phyloP scores from a whole-genome alignment of 2,113 vertebrate species.

The Syngnathoides biaculeatus region DNA sequence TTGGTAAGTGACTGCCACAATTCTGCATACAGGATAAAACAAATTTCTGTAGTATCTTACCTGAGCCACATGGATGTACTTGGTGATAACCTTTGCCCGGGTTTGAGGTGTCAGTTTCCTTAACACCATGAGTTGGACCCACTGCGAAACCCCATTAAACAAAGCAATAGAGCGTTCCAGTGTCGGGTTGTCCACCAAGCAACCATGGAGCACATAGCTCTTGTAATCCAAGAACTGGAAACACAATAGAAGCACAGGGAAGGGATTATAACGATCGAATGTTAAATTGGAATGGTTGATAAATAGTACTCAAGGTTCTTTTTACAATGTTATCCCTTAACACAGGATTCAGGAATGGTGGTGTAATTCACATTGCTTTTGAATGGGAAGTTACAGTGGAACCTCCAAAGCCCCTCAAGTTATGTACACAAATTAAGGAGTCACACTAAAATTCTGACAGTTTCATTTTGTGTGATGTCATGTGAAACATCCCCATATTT shows the following conservation, averaged over 20 bases:
- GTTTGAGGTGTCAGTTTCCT: slow-evolving; percentile 94
- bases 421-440: background rate
- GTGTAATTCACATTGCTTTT: background rate
- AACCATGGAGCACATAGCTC: slow-evolving; percentile 92
- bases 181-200: slow-evolving; percentile 90
- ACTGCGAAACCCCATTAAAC: slow-evolving; percentile 96
- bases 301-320: no score
- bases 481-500: no score
- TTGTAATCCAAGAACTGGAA: slow-evolving; percentile 95
- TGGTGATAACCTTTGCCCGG: slow-evolving; percentile 93
- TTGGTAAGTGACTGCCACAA: no score
- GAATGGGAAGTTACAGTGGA: background rate
- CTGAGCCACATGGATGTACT: slow-evolving; percentile 96
- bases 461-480: no score
- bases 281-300: background rate
- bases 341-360: background rate
- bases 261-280: background rate
- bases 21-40: background rate
- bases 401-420: background rate
- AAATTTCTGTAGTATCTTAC: slow-evolving; percentile 57
- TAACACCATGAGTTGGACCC: slow-evolving; percentile 98
- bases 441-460: background rate
- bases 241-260: background rate
- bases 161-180: slow-evolving; percentile 93
- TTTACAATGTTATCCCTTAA: background rate